These are phyloP conservation scores for Sphyrna mokarran DNA, from an alignment of 2,113 vertebrate species.

Conservation along the genomic window DNA sequence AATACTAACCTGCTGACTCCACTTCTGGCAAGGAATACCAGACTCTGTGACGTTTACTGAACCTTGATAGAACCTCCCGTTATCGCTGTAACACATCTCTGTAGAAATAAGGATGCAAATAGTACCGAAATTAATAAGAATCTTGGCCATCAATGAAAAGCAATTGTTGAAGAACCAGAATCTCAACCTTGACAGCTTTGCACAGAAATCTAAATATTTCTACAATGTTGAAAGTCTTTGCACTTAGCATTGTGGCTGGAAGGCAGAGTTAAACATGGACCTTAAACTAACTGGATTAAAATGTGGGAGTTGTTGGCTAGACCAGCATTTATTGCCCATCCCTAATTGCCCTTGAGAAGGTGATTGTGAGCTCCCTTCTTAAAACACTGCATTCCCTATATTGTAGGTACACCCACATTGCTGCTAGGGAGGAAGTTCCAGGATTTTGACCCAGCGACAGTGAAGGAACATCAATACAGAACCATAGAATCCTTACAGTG, in stretches of 20 bases:
- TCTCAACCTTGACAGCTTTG: not conserved
- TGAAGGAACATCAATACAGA: no score
- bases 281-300: not conserved
- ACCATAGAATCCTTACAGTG: no score
- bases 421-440: no score
- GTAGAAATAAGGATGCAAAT: slow-evolving; percentile 20
- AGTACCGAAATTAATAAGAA: not conserved
- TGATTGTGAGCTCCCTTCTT: no score
- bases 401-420: no score
- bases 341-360: no score
- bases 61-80: slow-evolving; percentile 75
- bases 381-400: no score
- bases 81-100: slow-evolving; percentile 72
- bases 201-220: not conserved
- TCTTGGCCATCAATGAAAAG: not conserved
- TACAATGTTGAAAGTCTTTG: not conserved
- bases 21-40: slow-evolving; percentile 71
- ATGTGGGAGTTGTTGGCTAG: no score
- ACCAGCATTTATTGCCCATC: no score
- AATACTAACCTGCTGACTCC: slow-evolving; percentile 67
- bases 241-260: not conserved
- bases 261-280: no score
- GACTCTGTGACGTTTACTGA: slow-evolving; percentile 61
- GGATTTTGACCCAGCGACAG: no score
- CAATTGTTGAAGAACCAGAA: not conserved